A percentile compares a stretch with the other conserved stretches of the same genome.
phyloP scores from a whole-genome alignment of 2,888 invertebrate species.

The Cynaeus angustus region DNA sequence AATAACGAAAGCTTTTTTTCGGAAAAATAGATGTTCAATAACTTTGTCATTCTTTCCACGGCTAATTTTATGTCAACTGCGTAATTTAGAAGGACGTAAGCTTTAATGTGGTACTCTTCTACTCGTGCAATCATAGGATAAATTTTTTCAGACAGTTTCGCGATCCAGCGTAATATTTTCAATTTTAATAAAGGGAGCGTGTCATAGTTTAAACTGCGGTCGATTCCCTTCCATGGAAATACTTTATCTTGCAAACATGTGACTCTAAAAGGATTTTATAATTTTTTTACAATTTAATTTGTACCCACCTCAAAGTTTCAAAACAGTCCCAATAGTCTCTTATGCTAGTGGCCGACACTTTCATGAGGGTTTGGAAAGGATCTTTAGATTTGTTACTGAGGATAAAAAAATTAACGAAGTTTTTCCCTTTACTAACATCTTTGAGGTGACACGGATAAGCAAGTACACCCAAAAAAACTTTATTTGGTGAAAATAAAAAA shows the following conservation, averaged over 20 bases:
- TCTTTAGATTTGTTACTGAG: conserved; percentile 61
- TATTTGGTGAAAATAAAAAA: conserved; percentile 63
- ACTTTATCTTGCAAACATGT: conserved; percentile 63
- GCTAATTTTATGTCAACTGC: conserved; percentile 65
- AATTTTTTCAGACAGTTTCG: conserved; percentile 65
- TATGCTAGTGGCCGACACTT: conserved; percentile 61
- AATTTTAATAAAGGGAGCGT: conserved; percentile 60
- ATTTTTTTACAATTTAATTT: not conserved
- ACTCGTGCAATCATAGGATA: conserved; percentile 59
- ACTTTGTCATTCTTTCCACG: conserved; percentile 59
- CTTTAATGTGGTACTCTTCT: conserved; percentile 62
- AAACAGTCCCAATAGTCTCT: conserved; percentile 67
- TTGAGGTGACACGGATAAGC: conserved; percentile 61
- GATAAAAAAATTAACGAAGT: conserved; percentile 60
- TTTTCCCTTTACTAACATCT: conserved; percentile 57
- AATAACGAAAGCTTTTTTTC: conserved; percentile 59
- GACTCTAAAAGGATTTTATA: conserved; percentile 55
- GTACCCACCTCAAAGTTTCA: conserved; percentile 64
- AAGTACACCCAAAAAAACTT: conserved; percentile 61
- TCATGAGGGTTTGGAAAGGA: conserved; percentile 63
- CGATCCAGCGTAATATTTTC: conserved; percentile 63
- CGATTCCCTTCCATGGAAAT: conserved; percentile 64
- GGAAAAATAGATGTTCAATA: conserved; percentile 58
- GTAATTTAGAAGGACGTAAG: conserved; percentile 63
- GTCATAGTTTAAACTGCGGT: conserved; percentile 61